Evolutionary conservation across 2,113 vertebrate genomes (phyloP).

Genomic region (Acanthochromis polyacanthus): DNA sequence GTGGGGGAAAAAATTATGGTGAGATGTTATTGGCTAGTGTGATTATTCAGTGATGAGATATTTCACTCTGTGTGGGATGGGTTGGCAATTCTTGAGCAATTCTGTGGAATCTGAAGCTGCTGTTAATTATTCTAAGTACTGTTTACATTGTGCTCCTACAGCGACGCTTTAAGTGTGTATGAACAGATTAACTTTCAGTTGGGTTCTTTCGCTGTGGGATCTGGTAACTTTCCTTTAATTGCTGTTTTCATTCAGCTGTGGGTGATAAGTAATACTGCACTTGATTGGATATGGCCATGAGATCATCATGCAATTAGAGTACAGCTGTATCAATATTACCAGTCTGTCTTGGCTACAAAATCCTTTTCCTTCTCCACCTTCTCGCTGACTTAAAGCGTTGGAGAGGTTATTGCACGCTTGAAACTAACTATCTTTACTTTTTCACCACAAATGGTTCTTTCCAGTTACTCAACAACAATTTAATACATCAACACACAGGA

Average conservation of each 20-base stretch:
- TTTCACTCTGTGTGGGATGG: not conserved
- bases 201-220: constrained; percentile 8
- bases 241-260: constrained; percentile 51
- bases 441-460: not conserved
- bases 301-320: constrained; percentile 63
- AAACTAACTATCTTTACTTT: constrained; percentile 8
- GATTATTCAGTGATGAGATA: constrained; percentile 54
- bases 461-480: not conserved
- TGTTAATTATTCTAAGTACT: constrained; percentile 53
- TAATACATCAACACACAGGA: not conserved
- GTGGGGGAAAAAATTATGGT: constrained; percentile 42
- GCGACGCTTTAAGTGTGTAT: constrained; percentile 39
- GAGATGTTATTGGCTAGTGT: constrained; percentile 15
- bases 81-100: constrained; percentile 54
- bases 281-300: constrained; percentile 74
- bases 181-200: constrained; percentile 22
- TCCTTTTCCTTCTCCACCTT: constrained; percentile 36
- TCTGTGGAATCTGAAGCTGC: constrained; percentile 42
- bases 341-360: constrained; percentile 28
- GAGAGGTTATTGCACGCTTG: not conserved
- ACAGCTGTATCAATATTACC: constrained; percentile 66
- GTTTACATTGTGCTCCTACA: constrained; percentile 50
- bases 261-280: constrained; percentile 49
- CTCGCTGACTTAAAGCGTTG: not conserved
- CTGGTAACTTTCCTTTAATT: constrained; percentile 53